Base-by-base conservation (phyloP, 2,888 invertebrate species). In the Archips xylosteana region DNA sequence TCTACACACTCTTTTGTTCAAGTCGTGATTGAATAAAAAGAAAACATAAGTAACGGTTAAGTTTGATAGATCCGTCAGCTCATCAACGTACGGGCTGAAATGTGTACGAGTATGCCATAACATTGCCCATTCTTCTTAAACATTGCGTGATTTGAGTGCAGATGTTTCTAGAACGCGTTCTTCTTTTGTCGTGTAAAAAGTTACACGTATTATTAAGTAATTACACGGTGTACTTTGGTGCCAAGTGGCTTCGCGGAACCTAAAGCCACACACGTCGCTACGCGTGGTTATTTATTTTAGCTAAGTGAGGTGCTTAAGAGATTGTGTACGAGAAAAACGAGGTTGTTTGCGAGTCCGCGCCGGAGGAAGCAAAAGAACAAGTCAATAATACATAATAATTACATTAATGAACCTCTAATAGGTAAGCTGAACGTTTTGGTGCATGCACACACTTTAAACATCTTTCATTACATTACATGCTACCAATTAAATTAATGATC, bases 141-240 rank as follows among this genome's bases (percentile, higher is more conserved):
- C 42, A 59, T 51, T 65, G 59, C 64, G 69, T 65, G 74, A 13
- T 74, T 60, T 51, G 32, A 54, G 8, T 23, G 59, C 63, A 70
- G 69, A 70, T 61, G 54, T 65, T 60, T 61, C 54, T 49, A 36
- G 60, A 65, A 36, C 64, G 59, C 49, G 49, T 61, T 59, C 60
- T 61, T 59, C 45, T 70, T 65, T 59, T 59, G 69, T 60, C 64
- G 64, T 68, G 57, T 54, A 60, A 65, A 65, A 69, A 74, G 15
- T 64, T 63, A 70, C 64, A 74, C 69, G 74, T 64, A 65, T 74
- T 69, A 69, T 74, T 74, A 74, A 60, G 69, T 74, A 70, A 74
- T 74, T 74, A 74, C 62, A 72, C 59, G 69, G 64, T 63, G 72
- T 63, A 68, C 39, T 63, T 68, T 49, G 57, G 57, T 42, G 34